A percentile compares a stretch with the other conserved stretches of the same genome.
These are phyloP conservation scores for Caenorhabditis becei DNA, from an alignment of 2,888 invertebrate species.

Conservation along the genomic window DNA sequence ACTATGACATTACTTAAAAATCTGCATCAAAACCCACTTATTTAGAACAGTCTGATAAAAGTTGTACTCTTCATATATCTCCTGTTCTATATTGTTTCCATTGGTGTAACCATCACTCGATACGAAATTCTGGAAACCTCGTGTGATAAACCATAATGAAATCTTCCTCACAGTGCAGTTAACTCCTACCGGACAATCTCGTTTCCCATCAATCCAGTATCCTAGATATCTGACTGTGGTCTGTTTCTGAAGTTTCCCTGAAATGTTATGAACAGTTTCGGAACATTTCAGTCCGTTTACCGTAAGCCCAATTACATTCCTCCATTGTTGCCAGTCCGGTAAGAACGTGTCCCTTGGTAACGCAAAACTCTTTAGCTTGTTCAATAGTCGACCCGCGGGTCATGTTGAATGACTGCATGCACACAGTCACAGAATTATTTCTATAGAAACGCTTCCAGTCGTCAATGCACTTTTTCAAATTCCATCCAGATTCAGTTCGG, in stretches of 20 bases:
- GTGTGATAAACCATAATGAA: not conserved
- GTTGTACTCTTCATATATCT: too few species aligned
- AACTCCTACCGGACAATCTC: not conserved
- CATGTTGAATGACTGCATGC: constrained; percentile 5
- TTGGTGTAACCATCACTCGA: constrained; percentile 15
- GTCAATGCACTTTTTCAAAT: constrained; percentile 3
- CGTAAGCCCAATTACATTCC: not conserved
- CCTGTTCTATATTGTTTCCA: not conserved
- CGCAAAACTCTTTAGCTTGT: not conserved
- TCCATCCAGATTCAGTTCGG: not conserved
- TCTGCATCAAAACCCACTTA: too few species aligned
- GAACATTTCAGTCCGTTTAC: too few species aligned
- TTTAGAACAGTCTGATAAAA: not conserved
- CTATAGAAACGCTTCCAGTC: constrained; percentile 31
- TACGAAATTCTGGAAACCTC: constrained; percentile 2
- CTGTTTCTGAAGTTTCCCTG: not conserved
- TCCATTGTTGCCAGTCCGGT: not conserved
- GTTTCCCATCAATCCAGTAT: constrained; percentile 14
- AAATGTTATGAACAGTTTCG: too few species aligned
- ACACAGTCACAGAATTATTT: not conserved
- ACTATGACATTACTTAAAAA: too few species aligned
- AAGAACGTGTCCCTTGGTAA: constrained; percentile 1
- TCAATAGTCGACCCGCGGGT: not conserved
- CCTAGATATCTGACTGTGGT: not conserved
- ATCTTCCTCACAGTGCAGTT: not conserved